Evolutionary conservation across 2,797 vertebrate species (phyloP).

Genomic region (Molossus molossus): DNA sequence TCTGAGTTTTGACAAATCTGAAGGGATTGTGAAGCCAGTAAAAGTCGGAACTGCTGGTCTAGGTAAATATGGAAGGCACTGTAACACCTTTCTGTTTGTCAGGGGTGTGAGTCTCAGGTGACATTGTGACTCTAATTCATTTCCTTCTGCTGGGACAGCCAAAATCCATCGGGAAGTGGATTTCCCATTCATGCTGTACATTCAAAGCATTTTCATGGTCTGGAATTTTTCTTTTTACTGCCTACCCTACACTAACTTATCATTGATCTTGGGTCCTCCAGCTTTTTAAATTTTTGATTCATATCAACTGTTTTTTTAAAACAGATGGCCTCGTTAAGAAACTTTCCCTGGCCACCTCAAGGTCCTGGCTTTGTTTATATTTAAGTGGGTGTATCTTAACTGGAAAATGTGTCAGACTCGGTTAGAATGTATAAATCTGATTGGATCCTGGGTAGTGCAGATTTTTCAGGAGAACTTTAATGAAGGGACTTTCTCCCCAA

Average conservation of each 20-base stretch:
- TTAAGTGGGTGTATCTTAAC: conserved; percentile 70
- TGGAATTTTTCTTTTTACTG: not conserved
- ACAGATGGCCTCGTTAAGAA: conserved; percentile 65
- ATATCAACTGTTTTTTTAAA: conserved; percentile 31
- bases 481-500: conserved; percentile 52
- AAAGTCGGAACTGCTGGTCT: not conserved
- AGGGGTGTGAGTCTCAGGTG: not conserved
- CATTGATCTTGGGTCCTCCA: conserved; percentile 8
- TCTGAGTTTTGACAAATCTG: not conserved
- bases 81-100: not conserved
- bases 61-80: not conserved
- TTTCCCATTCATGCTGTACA: not conserved
- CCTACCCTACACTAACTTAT: not conserved
- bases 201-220: not conserved
- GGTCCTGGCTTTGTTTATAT: conserved; percentile 62
- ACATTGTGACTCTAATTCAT: not conserved
- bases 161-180: not conserved
- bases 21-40: not conserved
- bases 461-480: conserved; percentile 64
- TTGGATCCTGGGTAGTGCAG: not conserved
- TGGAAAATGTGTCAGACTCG: conserved; percentile 80
- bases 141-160: not conserved
- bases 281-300: conserved; percentile 59
- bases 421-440: conserved; percentile 71
- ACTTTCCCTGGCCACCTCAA: not conserved